These are phyloP conservation scores for Zelostemma sp. DNA, from an alignment of 1,140 invertebrate genomes.

Conservation along the genomic window DNA sequence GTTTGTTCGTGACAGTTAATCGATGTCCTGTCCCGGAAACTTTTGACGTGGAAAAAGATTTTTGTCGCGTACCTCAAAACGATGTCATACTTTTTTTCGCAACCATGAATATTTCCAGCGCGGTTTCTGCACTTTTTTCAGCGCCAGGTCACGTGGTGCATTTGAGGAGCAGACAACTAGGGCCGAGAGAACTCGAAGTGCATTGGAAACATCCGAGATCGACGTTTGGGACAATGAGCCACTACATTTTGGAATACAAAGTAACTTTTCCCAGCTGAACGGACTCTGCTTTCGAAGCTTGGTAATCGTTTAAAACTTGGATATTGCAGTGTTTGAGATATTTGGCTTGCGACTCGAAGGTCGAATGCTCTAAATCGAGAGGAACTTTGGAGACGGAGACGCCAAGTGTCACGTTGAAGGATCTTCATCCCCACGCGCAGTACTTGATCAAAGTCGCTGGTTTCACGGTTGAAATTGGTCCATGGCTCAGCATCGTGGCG, in stretches of 20 bases:
- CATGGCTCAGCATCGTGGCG: no score
- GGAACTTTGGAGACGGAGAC: constrained; percentile 30
- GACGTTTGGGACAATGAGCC: constrained; percentile 25
- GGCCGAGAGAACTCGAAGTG: constrained; percentile 17
- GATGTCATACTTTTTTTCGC: no score
- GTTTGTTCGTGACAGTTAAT: no score
- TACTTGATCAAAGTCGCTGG: constrained; percentile 33
- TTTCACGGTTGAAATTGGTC: no score
- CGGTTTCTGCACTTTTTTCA: constrained; percentile 7
- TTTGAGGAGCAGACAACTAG: constrained; percentile 12
- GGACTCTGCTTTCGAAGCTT: no score
- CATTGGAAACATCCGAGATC: constrained; percentile 27
- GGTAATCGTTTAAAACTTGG: no score
- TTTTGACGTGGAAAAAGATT: no score
- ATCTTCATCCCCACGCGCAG: constrained; percentile 38
- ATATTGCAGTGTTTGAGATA: constrained; percentile 40
- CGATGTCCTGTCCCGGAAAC: no score
- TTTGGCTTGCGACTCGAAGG: constrained; percentile 33
- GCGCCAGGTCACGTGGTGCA: constrained; percentile 25
- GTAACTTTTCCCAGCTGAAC: no score
- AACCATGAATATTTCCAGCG: no score
- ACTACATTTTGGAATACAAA: constrained; percentile 24
- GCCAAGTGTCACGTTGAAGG: constrained; percentile 24
- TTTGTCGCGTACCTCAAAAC: no score
- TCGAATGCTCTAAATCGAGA: constrained; percentile 34